Evolutionary conservation across 92 coral and sea anemone species (phyloP).

Genomic region (Pocillopora meandrina): DNA sequence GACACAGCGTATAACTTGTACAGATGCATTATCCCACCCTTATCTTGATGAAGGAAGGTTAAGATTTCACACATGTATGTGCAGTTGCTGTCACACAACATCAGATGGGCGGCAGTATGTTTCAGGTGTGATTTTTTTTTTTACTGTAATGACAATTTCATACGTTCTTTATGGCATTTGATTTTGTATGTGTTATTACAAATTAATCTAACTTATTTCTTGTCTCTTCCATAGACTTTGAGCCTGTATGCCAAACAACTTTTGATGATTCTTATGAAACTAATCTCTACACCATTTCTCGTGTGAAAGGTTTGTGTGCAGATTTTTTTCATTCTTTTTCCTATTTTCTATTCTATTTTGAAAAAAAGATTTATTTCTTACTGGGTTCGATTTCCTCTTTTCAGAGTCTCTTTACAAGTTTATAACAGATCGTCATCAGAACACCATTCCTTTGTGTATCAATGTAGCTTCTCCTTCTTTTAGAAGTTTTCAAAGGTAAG

Average conservation of each 20-base stretch:
- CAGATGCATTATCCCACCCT: constrained; percentile 97
- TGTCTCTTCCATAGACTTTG: constrained; percentile 66
- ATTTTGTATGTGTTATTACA: too few species aligned
- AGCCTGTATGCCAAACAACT: constrained; percentile 78
- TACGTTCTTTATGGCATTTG: too few species aligned
- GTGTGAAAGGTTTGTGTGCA: constrained; percentile 77
- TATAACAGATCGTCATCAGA: constrained; percentile 84
- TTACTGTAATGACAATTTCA: neutral
- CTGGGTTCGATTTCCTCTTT: constrained; percentile 4
- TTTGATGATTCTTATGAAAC: constrained; percentile 98
- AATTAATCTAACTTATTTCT: too few species aligned
- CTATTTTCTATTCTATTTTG: neutral
- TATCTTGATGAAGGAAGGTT: constrained; percentile 97
- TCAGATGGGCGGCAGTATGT: constrained; percentile 97
- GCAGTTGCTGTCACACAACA: constrained; percentile 93
- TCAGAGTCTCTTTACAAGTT: constrained; percentile 91
- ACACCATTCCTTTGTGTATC: constrained; percentile 90
- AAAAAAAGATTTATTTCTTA: neutral
- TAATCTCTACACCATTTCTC: constrained; percentile 72
- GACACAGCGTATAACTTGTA: constrained; percentile 92
- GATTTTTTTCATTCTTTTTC: neutral
- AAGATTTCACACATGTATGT: constrained; percentile 98
- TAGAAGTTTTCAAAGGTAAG: constrained; percentile 95
- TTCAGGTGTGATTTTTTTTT: constrained; percentile 60
- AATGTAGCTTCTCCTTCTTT: constrained; percentile 99